A percentile compares a stretch with the other conserved stretches of the same genome.
phyloP scores from a whole-genome alignment of 1,140 invertebrate genomes.

The Aphelinus certus region DNA sequence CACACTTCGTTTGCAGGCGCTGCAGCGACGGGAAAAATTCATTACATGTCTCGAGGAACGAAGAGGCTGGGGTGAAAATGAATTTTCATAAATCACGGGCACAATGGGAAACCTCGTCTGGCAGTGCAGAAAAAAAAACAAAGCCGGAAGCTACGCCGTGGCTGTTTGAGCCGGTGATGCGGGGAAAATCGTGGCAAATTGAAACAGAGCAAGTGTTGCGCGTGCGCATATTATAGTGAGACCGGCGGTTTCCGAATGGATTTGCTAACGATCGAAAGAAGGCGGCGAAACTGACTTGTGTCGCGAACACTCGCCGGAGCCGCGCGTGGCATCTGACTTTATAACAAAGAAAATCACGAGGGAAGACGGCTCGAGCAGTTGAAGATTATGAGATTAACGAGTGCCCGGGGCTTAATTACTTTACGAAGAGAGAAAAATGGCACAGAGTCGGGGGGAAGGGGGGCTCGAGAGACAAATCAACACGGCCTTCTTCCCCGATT shows the following conservation, averaged over 20 bases:
- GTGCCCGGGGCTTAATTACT: constrained; percentile 11
- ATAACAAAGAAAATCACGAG: constrained; percentile 15
- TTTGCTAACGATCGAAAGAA: constrained; percentile 2
- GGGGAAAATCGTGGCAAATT: too few species aligned
- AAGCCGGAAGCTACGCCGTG: too few species aligned
- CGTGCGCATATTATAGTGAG: not conserved
- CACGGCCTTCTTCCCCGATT: too few species aligned
- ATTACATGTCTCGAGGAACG: too few species aligned
- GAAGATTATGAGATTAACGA: constrained; percentile 24
- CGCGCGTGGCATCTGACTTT: constrained; percentile 1
- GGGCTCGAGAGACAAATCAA: not conserved
- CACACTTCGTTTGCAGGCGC: not conserved
- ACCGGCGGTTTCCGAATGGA: not conserved
- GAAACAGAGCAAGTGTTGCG: too few species aligned
- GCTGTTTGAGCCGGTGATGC: too few species aligned
- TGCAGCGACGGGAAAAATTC: too few species aligned
- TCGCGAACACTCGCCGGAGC: not conserved
- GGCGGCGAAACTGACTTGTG: constrained; percentile 3
- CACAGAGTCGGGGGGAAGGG: not conserved
- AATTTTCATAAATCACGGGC: too few species aligned
- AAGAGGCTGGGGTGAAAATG: too few species aligned
- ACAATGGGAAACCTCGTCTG: too few species aligned
- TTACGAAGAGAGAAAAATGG: not conserved
- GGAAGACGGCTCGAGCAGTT: not conserved
- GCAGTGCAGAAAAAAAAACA: too few species aligned